Percentiles rank a stretch among this genome's conserved stretches.
Evolutionary conservation across 37 sponge, comb jelly and placozoan species (phyloP).

Genomic region (Eunapius fragilis): DNA sequence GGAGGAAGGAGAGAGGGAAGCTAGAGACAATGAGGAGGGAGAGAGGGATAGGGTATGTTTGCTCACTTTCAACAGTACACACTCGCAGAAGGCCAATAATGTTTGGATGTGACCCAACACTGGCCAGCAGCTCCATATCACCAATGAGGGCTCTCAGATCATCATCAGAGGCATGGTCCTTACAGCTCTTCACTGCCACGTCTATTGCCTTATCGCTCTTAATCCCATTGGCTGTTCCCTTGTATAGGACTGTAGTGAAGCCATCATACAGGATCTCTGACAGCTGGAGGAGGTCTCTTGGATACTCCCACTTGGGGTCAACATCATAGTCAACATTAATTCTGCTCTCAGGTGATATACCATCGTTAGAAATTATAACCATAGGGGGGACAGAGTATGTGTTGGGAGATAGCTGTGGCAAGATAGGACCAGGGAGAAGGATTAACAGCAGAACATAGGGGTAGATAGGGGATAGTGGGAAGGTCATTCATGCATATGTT

Average conservation of each 20-base stretch:
- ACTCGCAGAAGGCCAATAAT: conserved; percentile 59
- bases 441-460: too few species aligned
- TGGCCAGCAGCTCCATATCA: conserved; percentile 64
- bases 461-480: too few species aligned
- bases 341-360: background rate
- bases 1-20: background rate
- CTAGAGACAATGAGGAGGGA: conserved; percentile 6
- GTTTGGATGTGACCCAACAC: conserved; percentile 57
- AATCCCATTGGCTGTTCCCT: conserved; percentile 47
- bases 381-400: too few species aligned
- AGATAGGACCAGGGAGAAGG: too few species aligned
- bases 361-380: background rate
- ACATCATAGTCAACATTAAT: background rate
- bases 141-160: conserved; percentile 33
- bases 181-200: conserved; percentile 53
- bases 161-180: conserved; percentile 41
- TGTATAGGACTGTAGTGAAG: conserved; percentile 45
- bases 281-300: conserved; percentile 40
- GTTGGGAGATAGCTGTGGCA: too few species aligned
- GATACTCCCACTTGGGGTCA: conserved; percentile 60
- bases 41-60: background rate
- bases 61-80: conserved; percentile 57
- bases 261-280: conserved; percentile 50
- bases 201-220: conserved; percentile 26
- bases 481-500: too few species aligned